A percentile compares a stretch with the other conserved stretches of the same genome.
Conservation (phyloP, 2,888 invertebrate species). For the Dioctria linearis region DNA sequence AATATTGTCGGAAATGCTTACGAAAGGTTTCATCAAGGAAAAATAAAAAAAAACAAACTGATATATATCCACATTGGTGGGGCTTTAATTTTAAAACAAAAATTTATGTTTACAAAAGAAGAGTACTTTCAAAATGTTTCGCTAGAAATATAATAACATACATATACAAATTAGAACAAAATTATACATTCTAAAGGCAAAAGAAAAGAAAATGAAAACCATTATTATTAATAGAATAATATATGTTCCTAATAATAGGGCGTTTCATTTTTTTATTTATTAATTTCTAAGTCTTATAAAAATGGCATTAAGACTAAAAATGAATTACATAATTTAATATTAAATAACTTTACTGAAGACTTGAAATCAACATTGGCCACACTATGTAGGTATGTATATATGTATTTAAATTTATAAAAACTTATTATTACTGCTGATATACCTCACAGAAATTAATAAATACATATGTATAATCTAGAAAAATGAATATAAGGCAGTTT, state of each 20-base stretch:
- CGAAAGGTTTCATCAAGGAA: too few relatives aligned
- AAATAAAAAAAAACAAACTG: too few relatives aligned
- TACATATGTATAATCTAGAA: too few relatives aligned
- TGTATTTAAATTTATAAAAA: too few relatives aligned
- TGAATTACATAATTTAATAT: constrained; percentile 8
- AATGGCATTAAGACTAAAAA: constrained; percentile 32
- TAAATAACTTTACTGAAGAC: constrained; percentile 25
- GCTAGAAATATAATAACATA: too few relatives aligned
- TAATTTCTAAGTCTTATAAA: constrained; percentile 36
- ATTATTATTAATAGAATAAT: not conserved
- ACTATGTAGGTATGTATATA: not conserved
- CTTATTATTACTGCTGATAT: too few relatives aligned
- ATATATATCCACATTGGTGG: too few relatives aligned
- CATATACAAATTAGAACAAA: not conserved
- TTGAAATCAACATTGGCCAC: constrained; percentile 13
- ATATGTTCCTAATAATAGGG: constrained; percentile 14
- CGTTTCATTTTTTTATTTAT: constrained; percentile 11
- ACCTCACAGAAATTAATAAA: too few relatives aligned
- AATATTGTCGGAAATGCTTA: too few relatives aligned
- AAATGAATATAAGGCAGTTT: too few relatives aligned
- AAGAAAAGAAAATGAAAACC: not conserved
- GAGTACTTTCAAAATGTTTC: too few relatives aligned
- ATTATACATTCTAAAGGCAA: not conserved
- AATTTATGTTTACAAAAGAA: not conserved
- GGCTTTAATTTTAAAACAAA: not conserved